These are phyloP conservation scores for Leptobrachium ailaonicum DNA, from an alignment of 2,113 vertebrate species.

Conservation along the genomic window DNA sequence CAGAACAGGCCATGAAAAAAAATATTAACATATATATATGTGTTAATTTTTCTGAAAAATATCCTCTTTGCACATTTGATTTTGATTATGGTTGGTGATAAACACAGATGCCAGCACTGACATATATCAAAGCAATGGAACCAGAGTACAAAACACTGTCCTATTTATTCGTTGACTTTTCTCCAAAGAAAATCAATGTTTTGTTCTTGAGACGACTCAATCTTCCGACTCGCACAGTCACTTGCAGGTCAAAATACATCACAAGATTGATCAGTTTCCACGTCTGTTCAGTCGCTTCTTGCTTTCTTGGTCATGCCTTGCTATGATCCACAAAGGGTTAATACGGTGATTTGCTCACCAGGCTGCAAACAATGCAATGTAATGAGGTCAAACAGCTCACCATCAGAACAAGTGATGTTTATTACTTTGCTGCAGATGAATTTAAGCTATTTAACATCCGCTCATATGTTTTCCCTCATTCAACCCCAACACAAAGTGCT, in stretches of 20 bases:
- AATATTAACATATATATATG: too few relatives aligned
- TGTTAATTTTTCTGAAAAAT: too few relatives aligned
- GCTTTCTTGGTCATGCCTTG: background rate
- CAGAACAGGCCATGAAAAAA: too few relatives aligned
- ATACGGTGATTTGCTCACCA: background rate
- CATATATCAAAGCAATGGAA: background rate
- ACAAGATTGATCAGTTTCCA: slow-evolving; percentile 9
- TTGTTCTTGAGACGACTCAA: slow-evolving; percentile 1
- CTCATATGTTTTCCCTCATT: too few relatives aligned
- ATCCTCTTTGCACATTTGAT: too few relatives aligned
- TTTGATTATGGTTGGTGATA: too few relatives aligned
- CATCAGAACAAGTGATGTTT: background rate
- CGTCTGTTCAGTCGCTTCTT: background rate
- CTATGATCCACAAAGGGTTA: background rate
- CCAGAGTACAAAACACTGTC: background rate
- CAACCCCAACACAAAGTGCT: too few relatives aligned
- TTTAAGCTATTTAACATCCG: too few relatives aligned
- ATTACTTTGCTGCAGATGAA: too few relatives aligned
- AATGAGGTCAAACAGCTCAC: slow-evolving; percentile 1
- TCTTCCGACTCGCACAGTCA: slow-evolving; percentile 1
- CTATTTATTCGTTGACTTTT: background rate
- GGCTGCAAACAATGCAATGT: background rate
- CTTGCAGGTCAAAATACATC: background rate
- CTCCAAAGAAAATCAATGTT: slow-evolving; percentile 3
- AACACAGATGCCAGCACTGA: background rate